Percentiles rank a stretch among this genome's conserved stretches.
Evolutionary conservation across 2,113 vertebrate genomes (phyloP).

Genomic region (Probosciger aterrimus): DNA sequence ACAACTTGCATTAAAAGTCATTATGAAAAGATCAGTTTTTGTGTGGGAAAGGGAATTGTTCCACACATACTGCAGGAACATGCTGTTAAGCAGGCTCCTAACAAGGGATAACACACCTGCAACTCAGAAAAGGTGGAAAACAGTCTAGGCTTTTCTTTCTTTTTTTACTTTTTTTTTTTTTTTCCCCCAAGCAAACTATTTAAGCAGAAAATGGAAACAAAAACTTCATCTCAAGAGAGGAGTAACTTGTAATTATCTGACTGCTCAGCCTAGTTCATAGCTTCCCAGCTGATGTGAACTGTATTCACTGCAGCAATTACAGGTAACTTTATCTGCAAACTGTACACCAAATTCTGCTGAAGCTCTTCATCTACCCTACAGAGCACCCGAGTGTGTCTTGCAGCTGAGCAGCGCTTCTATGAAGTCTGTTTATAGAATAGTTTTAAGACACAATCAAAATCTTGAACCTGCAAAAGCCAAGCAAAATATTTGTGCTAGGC

Average conservation of each 20-base stretch:
- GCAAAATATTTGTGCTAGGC: not conserved
- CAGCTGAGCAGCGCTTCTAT: not conserved
- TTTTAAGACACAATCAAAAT: not conserved
- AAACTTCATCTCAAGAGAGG: not conserved
- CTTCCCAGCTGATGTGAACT: not conserved
- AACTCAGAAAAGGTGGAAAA: not conserved
- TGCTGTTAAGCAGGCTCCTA: not conserved
- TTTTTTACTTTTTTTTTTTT: too few species aligned
- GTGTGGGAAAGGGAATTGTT: not conserved
- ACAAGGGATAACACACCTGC: not conserved
- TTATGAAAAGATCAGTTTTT: rapidly evolving
- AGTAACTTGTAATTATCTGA: not conserved
- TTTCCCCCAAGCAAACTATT: not conserved
- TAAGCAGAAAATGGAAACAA: not conserved
- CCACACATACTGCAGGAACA: not conserved
- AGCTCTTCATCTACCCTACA: not conserved
- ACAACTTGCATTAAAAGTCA: not conserved
- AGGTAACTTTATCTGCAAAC: not conserved
- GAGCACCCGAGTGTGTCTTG: not conserved
- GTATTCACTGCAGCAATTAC: not conserved
- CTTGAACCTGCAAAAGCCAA: not conserved
- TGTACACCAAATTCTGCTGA: not conserved
- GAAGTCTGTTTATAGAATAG: not conserved
- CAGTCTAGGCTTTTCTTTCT: not conserved
- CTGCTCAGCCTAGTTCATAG: not conserved